These are phyloP conservation scores for Cryptoblepharus egeriae DNA, from an alignment of 2,797 vertebrate species.

Conservation along the genomic window DNA sequence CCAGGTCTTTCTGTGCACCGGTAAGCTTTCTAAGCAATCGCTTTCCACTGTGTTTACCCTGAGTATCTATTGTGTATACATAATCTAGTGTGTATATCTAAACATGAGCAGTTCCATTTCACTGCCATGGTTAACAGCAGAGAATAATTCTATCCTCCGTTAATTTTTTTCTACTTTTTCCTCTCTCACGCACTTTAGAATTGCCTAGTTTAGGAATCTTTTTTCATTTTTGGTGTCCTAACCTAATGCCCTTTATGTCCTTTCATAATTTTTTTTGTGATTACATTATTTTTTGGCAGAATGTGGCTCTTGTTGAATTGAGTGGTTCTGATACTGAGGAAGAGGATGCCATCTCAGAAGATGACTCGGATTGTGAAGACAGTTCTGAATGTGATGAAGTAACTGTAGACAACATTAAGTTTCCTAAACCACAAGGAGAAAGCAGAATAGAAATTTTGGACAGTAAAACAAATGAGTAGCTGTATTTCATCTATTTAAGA, in stretches of 20 bases:
- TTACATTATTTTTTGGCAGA: constrained; percentile 72
- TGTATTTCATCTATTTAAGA: neutral
- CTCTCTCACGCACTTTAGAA: neutral
- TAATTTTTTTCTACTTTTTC: too few species aligned
- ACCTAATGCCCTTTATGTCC: neutral
- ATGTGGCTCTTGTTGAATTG: constrained; percentile 89
- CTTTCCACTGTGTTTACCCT: neutral
- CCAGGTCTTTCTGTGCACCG: too few species aligned
- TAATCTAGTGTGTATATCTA: too few species aligned
- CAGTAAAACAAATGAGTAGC: constrained; percentile 59
- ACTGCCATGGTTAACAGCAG: too few species aligned
- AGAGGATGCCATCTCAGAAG: constrained; percentile 61
- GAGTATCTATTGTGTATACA: neutral
- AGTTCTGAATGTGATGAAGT: constrained; percentile 70
- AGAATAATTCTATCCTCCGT: too few species aligned
- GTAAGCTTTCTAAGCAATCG: neutral
- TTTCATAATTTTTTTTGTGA: neutral
- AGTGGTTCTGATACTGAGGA: constrained; percentile 78
- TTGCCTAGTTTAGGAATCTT: neutral
- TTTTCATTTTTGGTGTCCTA: neutral
- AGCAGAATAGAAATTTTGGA: constrained; percentile 85
- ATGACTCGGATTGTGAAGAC: constrained; percentile 55
- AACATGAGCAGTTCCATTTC: neutral
- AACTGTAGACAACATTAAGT: constrained; percentile 83
- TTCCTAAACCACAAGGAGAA: constrained; percentile 78